These are phyloP conservation scores for Hedychridium roseum DNA, from an alignment of 2,888 invertebrate genomes.

Conservation along the genomic window DNA sequence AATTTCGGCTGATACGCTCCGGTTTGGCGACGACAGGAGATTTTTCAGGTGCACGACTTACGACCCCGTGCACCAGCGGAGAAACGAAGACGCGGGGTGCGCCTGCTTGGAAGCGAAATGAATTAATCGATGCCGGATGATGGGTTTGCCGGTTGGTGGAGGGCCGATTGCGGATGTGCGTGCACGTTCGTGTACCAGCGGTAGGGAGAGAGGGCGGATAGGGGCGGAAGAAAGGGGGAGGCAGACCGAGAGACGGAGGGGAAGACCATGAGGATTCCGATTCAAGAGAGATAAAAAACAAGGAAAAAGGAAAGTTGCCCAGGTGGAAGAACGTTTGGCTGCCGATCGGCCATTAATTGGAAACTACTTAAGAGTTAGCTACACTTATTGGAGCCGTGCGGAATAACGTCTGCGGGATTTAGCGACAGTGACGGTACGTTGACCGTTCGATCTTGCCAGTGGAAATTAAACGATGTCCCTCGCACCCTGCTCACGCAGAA, in stretches of 20 bases:
- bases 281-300: neutral
- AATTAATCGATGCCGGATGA: conserved; percentile 44
- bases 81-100: conserved; percentile 13
- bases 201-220: conserved; percentile 2
- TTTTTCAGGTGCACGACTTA: neutral
- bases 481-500: no score
- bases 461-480: no score
- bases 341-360: conserved; percentile 55
- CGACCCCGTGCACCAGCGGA: conserved; percentile 3
- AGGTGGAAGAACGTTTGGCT: conserved; percentile 31
- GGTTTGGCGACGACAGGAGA: no score
- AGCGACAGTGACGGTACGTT: no score
- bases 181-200: no score
- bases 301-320: conserved; percentile 1
- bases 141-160: conserved; percentile 32
- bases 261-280: no score
- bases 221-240: neutral
- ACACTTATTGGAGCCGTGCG: no score
- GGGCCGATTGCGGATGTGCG: conserved; percentile 21
- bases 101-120: conserved; percentile 26
- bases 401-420: no score
- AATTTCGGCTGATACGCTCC: no score
- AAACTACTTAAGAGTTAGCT: conserved; percentile 45
- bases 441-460: no score
- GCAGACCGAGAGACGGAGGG: neutral